phyloP scores from a whole-genome alignment of 2,888 invertebrate genomes.

The Subacronicta megacephala region DNA sequence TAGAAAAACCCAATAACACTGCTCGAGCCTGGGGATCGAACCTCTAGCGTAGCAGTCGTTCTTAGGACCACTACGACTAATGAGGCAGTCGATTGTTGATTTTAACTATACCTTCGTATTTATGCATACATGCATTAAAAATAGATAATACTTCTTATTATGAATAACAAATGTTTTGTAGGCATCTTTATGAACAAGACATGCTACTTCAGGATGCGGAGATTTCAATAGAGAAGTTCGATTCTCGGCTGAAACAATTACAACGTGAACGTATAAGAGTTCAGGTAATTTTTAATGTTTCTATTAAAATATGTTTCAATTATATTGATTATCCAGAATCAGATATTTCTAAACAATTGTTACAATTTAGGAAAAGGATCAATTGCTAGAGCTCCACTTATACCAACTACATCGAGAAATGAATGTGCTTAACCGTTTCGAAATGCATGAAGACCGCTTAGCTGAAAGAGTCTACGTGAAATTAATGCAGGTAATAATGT shows the following conservation, averaged over 20 bases:
- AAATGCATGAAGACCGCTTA: slow-evolving; percentile 91
- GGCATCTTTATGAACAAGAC: slow-evolving; percentile 91
- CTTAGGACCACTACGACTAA: too few species aligned
- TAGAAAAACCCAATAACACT: too few species aligned
- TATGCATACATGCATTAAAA: too few species aligned
- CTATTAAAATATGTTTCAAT: too few species aligned
- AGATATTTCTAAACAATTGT: neutral
- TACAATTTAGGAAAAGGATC: slow-evolving; percentile 75
- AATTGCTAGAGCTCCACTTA: slow-evolving; percentile 91
- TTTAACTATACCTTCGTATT: too few species aligned
- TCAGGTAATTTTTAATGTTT: slow-evolving; percentile 73
- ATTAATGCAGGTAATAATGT: slow-evolving; percentile 81
- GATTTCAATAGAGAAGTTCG: slow-evolving; percentile 90
- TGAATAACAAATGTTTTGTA: slow-evolving; percentile 48
- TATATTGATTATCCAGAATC: too few species aligned
- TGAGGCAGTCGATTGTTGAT: too few species aligned
- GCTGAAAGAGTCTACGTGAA: slow-evolving; percentile 90
- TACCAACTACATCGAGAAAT: slow-evolving; percentile 93
- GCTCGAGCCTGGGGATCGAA: too few species aligned
- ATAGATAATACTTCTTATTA: neutral
- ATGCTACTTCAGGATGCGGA: slow-evolving; percentile 90
- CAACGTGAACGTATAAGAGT: slow-evolving; percentile 89
- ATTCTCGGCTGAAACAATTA: slow-evolving; percentile 89
- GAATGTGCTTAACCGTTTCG: slow-evolving; percentile 92
- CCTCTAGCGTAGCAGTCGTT: too few species aligned